Evolutionary conservation across 1,140 invertebrate species (phyloP).

Genomic region (Drosophila tani): DNA sequence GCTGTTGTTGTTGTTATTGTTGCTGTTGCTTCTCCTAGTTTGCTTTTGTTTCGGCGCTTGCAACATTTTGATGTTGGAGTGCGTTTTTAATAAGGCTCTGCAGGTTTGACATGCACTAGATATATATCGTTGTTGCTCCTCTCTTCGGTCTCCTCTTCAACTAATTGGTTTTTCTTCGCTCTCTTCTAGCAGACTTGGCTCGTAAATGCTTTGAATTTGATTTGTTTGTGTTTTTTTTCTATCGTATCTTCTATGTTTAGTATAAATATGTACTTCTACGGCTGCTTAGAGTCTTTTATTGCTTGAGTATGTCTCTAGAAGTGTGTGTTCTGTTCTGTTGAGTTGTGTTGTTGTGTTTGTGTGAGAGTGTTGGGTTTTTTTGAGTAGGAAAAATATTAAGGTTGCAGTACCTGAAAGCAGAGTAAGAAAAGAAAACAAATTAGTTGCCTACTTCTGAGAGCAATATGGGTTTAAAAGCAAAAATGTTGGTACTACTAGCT

Average conservation of each 20-base stretch:
- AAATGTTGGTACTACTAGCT: neutral
- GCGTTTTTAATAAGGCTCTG: conserved; percentile 30
- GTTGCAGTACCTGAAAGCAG: conserved; percentile 70
- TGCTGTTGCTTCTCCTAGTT: conserved; percentile 41
- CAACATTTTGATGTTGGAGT: conserved; percentile 33
- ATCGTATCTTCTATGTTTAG: conserved; percentile 14
- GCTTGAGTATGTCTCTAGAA: conserved; percentile 46
- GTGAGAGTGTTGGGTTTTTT: conserved; percentile 11
- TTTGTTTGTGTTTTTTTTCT: conserved; percentile 45
- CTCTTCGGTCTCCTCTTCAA: conserved; percentile 17
- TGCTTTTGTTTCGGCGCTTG: conserved; percentile 27
- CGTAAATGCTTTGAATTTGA: conserved; percentile 56
- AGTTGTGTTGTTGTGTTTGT: conserved; percentile 17
- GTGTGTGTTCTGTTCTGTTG: conserved; percentile 10
- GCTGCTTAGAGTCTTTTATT: conserved; percentile 60
- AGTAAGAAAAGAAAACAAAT: conserved; percentile 32
- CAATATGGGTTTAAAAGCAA: neutral
- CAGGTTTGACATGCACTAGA: conserved; percentile 52
- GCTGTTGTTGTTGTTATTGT: conserved; percentile 35
- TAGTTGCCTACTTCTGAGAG: conserved; percentile 42
- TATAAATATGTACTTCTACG: conserved; percentile 14
- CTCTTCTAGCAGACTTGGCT: conserved; percentile 43
- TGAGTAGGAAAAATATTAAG: conserved; percentile 48
- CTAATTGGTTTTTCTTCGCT: conserved; percentile 15
- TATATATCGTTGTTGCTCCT: conserved; percentile 18